Evolutionary conservation across 1,140 invertebrate species (phyloP), one percentile per base, ranked within the genome.

Genomic region (Pemphigus obesinymphae): DNA sequence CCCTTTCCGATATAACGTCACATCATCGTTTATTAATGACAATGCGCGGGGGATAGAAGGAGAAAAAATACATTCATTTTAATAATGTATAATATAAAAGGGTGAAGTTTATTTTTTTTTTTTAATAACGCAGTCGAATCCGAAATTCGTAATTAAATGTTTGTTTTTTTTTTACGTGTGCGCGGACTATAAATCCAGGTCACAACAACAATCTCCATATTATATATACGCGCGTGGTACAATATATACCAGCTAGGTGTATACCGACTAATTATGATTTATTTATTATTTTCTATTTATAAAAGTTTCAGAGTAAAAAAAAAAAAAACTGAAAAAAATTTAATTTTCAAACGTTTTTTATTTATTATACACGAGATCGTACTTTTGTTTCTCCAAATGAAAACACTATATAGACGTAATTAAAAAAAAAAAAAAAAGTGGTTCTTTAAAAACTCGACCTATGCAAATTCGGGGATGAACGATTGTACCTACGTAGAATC

Each of bases 221-320:
- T n/a, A n/a, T n/a, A n/a, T n/a, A n/a, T n/a, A n/a, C n/a, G n/a
- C n/a, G n/a, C n/a, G n/a, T n/a, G n/a, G n/a, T n/a, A n/a, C n/a
- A n/a, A n/a, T n/a, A n/a, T n/a, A n/a, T n/a, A n/a, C n/a, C n/a
- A n/a, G n/a, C n/a, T n/a, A n/a, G n/a, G n/a, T n/a, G n/a, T n/a
- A n/a, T n/a, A n/a, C n/a, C n/a, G n/a, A n/a, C 37, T 66, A 66
- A 66, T 66, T 40, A 66, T 66, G 63, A 66, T 66, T 66, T 66
- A 66, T 66, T n/a, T 66, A 37, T 66, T n/a, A 66, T 66, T 66
- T 66, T 66, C 63, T 66, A 37, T 66, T 66, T 37, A n/a, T n/a
- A 66, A 66, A 66, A 66, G 63, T 66, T 66, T 66, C n/a, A 20
- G 63, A 2, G 63, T 4, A 11, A n/a, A 66, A 37, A n/a, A 66